Evolutionary conservation across 2,113 vertebrate species (phyloP).

Genomic region (Tympanuchus pallidicinctus): DNA sequence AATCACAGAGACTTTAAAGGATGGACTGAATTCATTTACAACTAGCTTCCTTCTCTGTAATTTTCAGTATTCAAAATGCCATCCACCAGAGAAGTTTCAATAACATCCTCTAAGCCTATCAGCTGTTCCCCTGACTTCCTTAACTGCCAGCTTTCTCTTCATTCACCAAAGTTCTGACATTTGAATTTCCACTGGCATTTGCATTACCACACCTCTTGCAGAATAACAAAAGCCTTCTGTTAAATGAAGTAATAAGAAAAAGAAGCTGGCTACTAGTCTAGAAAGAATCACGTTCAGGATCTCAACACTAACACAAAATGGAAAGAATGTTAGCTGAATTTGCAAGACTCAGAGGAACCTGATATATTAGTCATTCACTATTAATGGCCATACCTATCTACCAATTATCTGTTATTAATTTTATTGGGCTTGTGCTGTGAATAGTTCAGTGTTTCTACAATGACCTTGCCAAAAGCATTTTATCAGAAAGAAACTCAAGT

Average conservation of each 20-base stretch:
- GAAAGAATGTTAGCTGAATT: background rate
- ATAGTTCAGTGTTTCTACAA: background rate
- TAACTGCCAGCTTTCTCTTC: background rate
- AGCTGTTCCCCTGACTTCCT: background rate
- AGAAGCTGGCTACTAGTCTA: background rate
- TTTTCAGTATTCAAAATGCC: constrained; percentile 10
- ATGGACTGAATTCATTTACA: background rate
- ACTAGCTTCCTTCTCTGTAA: background rate
- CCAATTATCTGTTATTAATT: background rate
- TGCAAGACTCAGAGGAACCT: background rate
- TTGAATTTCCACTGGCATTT: constrained; percentile 31
- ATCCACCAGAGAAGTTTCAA: background rate
- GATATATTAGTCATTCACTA: background rate
- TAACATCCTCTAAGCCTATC: background rate
- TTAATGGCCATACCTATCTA: background rate
- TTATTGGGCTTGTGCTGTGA: background rate
- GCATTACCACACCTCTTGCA: background rate
- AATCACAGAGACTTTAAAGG: background rate
- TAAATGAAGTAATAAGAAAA: constrained; percentile 7
- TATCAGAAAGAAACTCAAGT: background rate
- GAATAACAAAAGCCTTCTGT: background rate
- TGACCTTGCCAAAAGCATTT: background rate
- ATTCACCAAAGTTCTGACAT: background rate
- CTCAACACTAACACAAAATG: background rate
- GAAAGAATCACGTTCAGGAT: background rate